phyloP scores from a whole-genome alignment of 2,797 vertebrate genomes.

The Microctenopoma stevenorrisi region DNA sequence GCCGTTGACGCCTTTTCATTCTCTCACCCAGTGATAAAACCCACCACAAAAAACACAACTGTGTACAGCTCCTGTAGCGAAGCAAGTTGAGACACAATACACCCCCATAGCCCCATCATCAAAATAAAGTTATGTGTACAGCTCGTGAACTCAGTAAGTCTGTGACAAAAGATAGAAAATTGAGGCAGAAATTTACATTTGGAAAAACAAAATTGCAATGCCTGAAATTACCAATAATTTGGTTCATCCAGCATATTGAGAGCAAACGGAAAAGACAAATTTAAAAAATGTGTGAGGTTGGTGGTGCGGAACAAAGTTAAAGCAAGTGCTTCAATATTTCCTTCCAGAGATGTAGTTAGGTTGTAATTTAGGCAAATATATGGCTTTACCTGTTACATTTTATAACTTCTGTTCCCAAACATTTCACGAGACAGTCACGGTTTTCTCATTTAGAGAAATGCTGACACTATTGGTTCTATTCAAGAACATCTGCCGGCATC shows the following conservation, averaged over 20 bases:
- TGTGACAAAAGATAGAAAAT: slow-evolving; percentile 52
- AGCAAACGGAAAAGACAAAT: background rate
- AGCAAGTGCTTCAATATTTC: slow-evolving; percentile 2
- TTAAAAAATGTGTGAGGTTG: background rate
- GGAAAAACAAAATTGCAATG: slow-evolving; percentile 37
- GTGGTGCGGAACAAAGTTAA: background rate
- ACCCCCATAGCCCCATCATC: slow-evolving; percentile 30
- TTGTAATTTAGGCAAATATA: background rate
- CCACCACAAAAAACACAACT: slow-evolving; percentile 61
- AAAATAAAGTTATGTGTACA: slow-evolving; percentile 49
- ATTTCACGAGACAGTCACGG: background rate
- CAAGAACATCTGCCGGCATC: slow-evolving; percentile 6
- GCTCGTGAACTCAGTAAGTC: slow-evolving; percentile 56
- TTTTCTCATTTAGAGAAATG: slow-evolving; percentile 26
- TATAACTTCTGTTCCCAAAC: background rate
- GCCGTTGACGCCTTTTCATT: slow-evolving; percentile 78
- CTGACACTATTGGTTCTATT: slow-evolving; percentile 20
- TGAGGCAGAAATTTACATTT: slow-evolving; percentile 43
- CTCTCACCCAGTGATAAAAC: slow-evolving; percentile 73
- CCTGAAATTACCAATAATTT: slow-evolving; percentile 20
- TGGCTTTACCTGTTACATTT: background rate
- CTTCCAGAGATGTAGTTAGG: slow-evolving; percentile 5
- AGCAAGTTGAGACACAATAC: slow-evolving; percentile 65
- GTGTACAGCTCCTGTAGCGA: slow-evolving; percentile 54
- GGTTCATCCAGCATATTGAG: background rate